Evolutionary conservation across 2,113 vertebrate species (phyloP).

Genomic region (Cygnus atratus): DNA sequence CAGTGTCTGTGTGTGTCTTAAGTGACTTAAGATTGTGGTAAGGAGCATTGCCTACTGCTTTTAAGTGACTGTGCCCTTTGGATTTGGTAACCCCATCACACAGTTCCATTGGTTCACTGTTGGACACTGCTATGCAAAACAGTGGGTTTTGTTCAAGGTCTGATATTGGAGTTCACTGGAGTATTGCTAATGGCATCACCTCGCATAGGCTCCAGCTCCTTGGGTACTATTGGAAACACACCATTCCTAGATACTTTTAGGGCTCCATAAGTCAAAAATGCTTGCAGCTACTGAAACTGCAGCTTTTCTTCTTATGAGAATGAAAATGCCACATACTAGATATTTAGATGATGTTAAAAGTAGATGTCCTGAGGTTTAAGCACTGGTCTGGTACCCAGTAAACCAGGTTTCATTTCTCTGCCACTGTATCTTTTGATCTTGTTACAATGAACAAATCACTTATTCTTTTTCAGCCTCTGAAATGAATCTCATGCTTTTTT

Average conservation of each 20-base stretch:
- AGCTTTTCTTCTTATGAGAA: not conserved
- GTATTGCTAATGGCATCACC: not conserved
- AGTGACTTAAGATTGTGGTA: not conserved
- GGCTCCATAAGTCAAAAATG: not conserved
- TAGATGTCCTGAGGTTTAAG: not conserved
- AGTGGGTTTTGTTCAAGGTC: not conserved
- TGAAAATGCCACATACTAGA: not conserved
- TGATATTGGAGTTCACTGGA: not conserved
- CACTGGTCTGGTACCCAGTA: not conserved
- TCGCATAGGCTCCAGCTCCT: fast-evolving
- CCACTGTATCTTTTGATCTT: not conserved
- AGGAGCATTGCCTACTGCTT: not conserved
- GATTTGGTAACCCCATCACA: not conserved
- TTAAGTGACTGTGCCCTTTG: not conserved
- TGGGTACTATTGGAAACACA: not conserved
- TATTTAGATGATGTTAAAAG: not conserved
- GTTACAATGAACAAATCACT: not conserved
- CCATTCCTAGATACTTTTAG: not conserved
- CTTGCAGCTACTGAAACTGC: not conserved
- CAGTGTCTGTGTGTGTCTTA: not conserved
- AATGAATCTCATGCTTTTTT: not conserved
- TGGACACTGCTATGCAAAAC: not conserved
- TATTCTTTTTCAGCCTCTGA: not conserved
- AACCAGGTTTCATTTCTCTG: not conserved
- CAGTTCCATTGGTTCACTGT: not conserved